Evolutionary conservation across 2,888 invertebrate genomes (phyloP).

Genomic region (Euproctis similis): DNA sequence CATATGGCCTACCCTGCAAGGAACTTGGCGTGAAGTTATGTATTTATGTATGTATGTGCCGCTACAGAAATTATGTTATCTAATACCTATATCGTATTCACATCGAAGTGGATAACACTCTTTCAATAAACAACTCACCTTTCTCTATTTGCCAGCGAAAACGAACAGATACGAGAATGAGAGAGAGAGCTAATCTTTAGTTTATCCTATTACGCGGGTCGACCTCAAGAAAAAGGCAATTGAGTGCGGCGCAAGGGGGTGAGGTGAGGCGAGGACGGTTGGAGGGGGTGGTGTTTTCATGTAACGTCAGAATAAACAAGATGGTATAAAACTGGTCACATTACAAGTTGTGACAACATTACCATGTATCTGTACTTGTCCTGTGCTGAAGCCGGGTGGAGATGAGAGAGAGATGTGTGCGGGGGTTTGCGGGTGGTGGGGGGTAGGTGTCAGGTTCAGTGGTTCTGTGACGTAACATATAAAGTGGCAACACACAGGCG

Average conservation of each 20-base stretch:
- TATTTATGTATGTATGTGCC: too few relatives aligned
- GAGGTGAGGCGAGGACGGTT: too few relatives aligned
- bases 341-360: slow-evolving; percentile 54
- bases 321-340: slow-evolving; percentile 50
- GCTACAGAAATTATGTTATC: too few relatives aligned
- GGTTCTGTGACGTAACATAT: slow-evolving; percentile 60
- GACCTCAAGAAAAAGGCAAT: slow-evolving; percentile 68
- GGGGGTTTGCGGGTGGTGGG: slow-evolving; percentile 16
- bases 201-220: slow-evolving; percentile 65
- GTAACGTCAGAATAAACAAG: slow-evolving; percentile 26
- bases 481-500: slow-evolving; percentile 75
- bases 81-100: too few relatives aligned
- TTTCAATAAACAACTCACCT: too few relatives aligned
- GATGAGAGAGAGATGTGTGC: slow-evolving; percentile 17
- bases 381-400: slow-evolving; percentile 20
- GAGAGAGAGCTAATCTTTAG: slow-evolving; percentile 68
- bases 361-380: slow-evolving; percentile 45
- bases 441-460: slow-evolving; percentile 17
- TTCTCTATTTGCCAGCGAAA: slow-evolving; percentile 54
- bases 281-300: too few relatives aligned
- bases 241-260: slow-evolving; percentile 44
- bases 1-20: too few relatives aligned
- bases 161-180: too few relatives aligned
- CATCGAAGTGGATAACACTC: too few relatives aligned
- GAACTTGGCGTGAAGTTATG: too few relatives aligned